phyloP scores from a whole-genome alignment of 2,797 vertebrate genomes.

The Sebastes kiyomatsui region DNA sequence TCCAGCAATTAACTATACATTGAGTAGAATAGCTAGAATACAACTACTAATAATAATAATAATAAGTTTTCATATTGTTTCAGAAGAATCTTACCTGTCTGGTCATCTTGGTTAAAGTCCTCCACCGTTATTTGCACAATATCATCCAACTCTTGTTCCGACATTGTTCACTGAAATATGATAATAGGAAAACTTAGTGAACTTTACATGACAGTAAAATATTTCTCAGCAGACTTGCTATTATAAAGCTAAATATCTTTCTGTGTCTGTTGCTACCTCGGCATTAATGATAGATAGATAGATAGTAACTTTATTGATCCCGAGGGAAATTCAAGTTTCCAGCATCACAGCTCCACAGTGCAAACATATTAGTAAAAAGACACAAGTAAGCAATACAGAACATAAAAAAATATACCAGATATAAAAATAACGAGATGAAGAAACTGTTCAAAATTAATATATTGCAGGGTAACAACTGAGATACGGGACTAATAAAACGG shows the following conservation, averaged over 20 bases:
- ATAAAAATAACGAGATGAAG: no score
- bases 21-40: neutral
- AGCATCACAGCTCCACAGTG: no score
- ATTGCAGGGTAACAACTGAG: no score
- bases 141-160: constrained; percentile 94
- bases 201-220: neutral
- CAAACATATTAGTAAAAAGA: no score
- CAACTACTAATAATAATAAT: neutral
- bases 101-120: constrained; percentile 88
- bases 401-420: no score
- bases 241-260: neutral
- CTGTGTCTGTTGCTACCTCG: neutral
- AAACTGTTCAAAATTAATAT: no score
- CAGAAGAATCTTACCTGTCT: constrained; percentile 82
- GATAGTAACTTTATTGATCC: no score
- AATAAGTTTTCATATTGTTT: neutral
- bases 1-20: neutral
- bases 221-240: neutral
- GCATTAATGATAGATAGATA: neutral
- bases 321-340: no score
- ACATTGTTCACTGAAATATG: constrained; percentile 89
- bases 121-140: constrained; percentile 98
- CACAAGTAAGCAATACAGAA: no score
- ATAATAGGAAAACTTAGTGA: constrained; percentile 9
- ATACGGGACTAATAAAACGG: no score